Base-by-base conservation (phyloP, 2,888 invertebrate genomes). In the Nesidiocoris tenuis region DNA sequence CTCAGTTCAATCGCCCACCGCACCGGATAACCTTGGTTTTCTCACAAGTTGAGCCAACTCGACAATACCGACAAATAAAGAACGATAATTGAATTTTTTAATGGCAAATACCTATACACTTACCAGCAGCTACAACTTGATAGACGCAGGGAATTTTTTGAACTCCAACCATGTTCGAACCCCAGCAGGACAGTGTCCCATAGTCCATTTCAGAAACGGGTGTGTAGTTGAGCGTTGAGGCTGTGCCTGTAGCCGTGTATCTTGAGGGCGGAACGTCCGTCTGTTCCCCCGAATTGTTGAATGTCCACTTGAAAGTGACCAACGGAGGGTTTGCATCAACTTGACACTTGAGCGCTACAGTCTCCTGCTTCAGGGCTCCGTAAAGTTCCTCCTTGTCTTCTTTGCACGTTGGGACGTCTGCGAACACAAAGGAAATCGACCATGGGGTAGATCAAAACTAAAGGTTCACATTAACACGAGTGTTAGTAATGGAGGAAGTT, bases 281-380 rank as follows among this genome's bases (percentile, higher is more conserved):
- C 84, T 92, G 91, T 82, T 93, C 93, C 18, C 94, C 94, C 77
- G 93, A 93, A 84, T 93, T 93, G 86, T 95, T 95, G 87, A 95
- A 94, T 80, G 94, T 94, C 95, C 95, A 95, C 82, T 93, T 92
- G 85, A 94, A 95, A 82, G 90, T 89, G 81, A 91, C 89, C 76
- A 91, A 88, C 7, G 93, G 89, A n/a, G 95, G 95, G 82, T 94
- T 94, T 80, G 95, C 92, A 82, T 94, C 93, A 79, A 95, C 94
- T 79, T 93, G 91, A 83, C 95, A 95, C 82, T 91, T 90, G 79
- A 94, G 85, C 75, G 90, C 88, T 76, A 94, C 90, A n/a, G 93
- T 93, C 85, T 95, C 95, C 83, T 93, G 93, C 84, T 94, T 93
- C 81, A 95, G 86, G 67, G 94, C 94, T 0, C 95, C 95, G 81